Base-by-base conservation (phyloP, 2,888 invertebrate species). In the Dromius quadrimaculatus region DNA sequence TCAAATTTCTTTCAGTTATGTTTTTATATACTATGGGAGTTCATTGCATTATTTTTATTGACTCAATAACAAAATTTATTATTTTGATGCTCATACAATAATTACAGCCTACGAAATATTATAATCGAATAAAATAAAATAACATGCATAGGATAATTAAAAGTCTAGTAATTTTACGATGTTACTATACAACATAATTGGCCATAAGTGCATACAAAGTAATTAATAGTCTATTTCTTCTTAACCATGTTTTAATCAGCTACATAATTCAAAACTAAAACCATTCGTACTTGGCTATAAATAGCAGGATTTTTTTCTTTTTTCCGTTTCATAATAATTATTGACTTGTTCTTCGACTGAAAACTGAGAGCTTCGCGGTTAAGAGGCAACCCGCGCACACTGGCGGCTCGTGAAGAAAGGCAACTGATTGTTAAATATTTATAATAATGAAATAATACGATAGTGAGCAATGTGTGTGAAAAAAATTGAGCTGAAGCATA, bases 171-270 rank as follows among this genome's bases (percentile, higher is more conserved):
- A 62, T 59, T 68, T 68, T 68, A 68, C 45, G 59, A 68, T 11
- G 32, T 59, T 45, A 32, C 36, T 68, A 68, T 11, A 68, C 59
- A 68, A 45, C 41, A 68, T 68, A 68, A 68, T 59, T 68, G 68
- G 45, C 59, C 45, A 59, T 59, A 68, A 68, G 68, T 68, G 68
- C 68, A 68, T 68, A 68, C 68, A 68, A 68, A 43, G 59, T 68
- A 59, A 68, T 68, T 68, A 68, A 65, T 54, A 65, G 36, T 54
- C 65, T 22, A 68, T 59, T 68, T 68, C 57, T 68, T 59, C 43
- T 34, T 68, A 68, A 68, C 43, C 68, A 68, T 45, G 59, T 38
- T 68, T 68, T 68, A 68, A 68, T 68, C 57, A 68, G 68, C 43
- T 59, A 59, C 68, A 68, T 68, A 68, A 68, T 68, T 68, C 23